phyloP scores from a whole-genome alignment of 2,888 invertebrate genomes.

The Cylindroiulus punctatus region DNA sequence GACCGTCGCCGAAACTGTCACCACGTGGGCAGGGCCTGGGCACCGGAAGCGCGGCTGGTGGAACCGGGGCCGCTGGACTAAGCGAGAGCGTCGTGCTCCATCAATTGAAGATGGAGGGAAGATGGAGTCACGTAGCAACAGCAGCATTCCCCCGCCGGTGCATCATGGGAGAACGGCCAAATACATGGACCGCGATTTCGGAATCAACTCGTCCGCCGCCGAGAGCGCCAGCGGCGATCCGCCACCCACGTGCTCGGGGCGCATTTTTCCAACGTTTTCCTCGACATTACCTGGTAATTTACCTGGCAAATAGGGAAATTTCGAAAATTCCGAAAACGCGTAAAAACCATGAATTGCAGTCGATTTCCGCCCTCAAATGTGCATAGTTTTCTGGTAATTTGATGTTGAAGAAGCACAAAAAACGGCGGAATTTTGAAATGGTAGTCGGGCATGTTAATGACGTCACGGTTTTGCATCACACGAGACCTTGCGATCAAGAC shows the following conservation, averaged over 20 bases:
- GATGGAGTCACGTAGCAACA: constrained; percentile 18
- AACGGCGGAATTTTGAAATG: no score
- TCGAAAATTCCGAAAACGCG: no score
- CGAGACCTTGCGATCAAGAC: no score
- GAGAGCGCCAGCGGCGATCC: not conserved
- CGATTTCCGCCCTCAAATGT: no score
- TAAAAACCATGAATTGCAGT: no score
- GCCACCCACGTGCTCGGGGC: not conserved
- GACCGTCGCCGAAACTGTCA: not conserved
- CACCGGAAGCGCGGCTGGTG: not conserved
- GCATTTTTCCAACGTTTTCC: no score
- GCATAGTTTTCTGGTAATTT: no score
- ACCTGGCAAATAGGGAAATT: no score
- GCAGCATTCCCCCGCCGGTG: not conserved
- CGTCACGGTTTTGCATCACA: no score
- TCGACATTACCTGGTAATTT: no score
- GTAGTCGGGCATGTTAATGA: no score
- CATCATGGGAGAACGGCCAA: not conserved
- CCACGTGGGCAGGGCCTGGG: not conserved
- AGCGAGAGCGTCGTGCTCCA: not conserved
- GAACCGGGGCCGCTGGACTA: not conserved
- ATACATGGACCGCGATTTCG: not conserved
- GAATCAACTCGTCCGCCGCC: not conserved
- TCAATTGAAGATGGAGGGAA: constrained; percentile 18
- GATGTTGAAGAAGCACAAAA: no score